A percentile compares a stretch with the other conserved stretches of the same genome.
These are phyloP conservation scores for Fabriciana adippe DNA, from an alignment of 2,888 invertebrate species.

Conservation along the genomic window DNA sequence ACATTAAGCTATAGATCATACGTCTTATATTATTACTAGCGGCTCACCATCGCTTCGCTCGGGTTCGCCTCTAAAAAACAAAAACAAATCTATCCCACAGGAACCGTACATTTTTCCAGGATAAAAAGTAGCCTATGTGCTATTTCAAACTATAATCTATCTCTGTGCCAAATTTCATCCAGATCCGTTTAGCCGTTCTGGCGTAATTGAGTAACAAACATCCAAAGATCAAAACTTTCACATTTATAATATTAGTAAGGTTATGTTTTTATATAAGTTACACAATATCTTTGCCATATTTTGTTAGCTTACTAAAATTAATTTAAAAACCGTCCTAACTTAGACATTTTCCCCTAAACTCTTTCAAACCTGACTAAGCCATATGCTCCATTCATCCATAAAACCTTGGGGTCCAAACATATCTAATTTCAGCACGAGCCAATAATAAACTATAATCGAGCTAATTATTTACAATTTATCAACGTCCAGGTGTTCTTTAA, in stretches of 20 bases:
- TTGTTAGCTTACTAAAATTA: not conserved
- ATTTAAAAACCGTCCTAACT: not conserved
- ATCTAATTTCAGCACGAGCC: constrained; percentile 15
- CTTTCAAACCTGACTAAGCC: constrained; percentile 1
- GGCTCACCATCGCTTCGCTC: not conserved
- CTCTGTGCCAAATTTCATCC: no score
- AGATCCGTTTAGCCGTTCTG: no score
- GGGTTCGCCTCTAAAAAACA: not conserved
- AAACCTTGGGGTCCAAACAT: not conserved
- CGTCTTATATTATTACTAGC: not conserved
- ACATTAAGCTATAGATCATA: no score
- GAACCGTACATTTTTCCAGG: no score
- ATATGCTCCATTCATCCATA: not conserved
- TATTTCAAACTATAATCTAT: no score
- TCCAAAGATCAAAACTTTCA: no score
- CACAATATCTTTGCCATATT: no score
- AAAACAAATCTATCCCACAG: not conserved
- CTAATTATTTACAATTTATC: constrained; percentile 43
- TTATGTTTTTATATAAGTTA: no score
- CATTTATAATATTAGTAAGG: no score
- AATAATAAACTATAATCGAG: constrained; percentile 14
- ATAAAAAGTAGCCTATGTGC: no score
- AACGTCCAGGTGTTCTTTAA: constrained; percentile 44
- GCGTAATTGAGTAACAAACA: no score
- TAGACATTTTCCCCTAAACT: not conserved